Percentiles rank a stretch among this genome's conserved stretches.
These are phyloP conservation scores for Mimachlamys varia DNA, from an alignment of 2,888 invertebrate species.

Conservation along the genomic window DNA sequence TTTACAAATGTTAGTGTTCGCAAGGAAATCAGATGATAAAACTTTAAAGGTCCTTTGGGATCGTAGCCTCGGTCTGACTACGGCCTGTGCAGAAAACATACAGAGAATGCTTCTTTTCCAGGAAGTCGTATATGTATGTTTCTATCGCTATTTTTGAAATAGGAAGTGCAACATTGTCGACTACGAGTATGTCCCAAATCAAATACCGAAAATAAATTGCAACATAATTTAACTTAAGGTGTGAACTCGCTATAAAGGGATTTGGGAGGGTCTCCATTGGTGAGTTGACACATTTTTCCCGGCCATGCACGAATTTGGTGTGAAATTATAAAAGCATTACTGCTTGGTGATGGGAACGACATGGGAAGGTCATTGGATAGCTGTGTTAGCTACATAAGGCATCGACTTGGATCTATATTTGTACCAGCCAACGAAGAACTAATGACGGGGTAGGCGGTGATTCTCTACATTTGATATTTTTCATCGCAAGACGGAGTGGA, in stretches of 20 bases:
- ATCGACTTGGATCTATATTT: conserved; percentile 2
- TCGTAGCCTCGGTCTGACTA: background rate
- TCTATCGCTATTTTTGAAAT: background rate
- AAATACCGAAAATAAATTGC: background rate
- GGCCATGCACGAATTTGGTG: background rate
- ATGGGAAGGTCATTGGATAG: background rate
- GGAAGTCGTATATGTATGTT: background rate
- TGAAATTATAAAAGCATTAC: conserved; percentile 31
- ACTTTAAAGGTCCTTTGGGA: background rate
- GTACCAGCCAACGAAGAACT: background rate
- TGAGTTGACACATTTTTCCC: background rate
- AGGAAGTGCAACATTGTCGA: background rate
- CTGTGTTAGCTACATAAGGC: background rate
- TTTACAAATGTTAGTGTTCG: background rate
- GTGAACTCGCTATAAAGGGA: background rate
- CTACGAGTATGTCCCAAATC: background rate
- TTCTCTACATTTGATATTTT: conserved; percentile 12
- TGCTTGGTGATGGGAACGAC: background rate
- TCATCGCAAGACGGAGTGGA: background rate
- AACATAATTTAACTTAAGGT: background rate
- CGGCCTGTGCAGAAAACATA: background rate
- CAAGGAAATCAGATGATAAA: background rate
- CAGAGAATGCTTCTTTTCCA: background rate
- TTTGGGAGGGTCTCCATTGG: background rate
- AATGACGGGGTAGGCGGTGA: background rate